phyloP scores from a whole-genome alignment of 2,797 vertebrate species.

The Mareca strepera region DNA sequence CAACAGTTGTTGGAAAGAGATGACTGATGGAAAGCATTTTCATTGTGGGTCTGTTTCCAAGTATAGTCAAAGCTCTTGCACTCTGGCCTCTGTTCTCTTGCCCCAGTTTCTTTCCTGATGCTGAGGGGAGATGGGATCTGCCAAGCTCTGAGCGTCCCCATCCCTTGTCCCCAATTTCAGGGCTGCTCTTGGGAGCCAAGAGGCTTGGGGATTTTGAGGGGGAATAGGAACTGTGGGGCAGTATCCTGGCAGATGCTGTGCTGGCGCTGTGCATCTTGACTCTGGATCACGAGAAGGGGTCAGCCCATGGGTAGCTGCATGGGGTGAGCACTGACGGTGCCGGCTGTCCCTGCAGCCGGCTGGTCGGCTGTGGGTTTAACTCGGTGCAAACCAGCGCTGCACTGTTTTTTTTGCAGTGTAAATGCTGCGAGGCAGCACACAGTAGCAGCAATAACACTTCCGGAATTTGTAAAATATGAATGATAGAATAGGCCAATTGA shows the following conservation, averaged over 20 bases:
- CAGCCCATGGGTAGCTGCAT: rapidly evolving
- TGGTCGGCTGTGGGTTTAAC: background rate
- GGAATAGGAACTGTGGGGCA: background rate
- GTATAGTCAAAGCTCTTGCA: background rate
- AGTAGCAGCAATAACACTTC: background rate
- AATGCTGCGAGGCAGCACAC: background rate
- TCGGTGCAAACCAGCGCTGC: background rate
- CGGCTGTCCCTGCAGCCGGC: rapidly evolving
- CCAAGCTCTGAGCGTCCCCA: background rate
- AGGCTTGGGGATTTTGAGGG: background rate
- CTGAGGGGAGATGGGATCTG: background rate
- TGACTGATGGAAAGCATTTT: slow-evolving; percentile 50
- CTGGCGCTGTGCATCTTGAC: background rate
- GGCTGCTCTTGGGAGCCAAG: background rate
- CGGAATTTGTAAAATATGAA: background rate
- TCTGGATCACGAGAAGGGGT: background rate
- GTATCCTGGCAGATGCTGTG: background rate
- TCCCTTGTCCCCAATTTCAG: background rate
- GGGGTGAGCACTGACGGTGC: background rate
- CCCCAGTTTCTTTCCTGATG: background rate
- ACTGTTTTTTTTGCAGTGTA: background rate
- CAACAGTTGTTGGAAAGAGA: slow-evolving; percentile 51
- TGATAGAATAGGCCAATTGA: background rate
- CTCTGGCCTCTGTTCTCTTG: background rate
- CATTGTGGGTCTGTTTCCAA: slow-evolving; percentile 33